Percentiles rank a stretch among this genome's conserved stretches.
Evolutionary conservation across 2,888 invertebrate genomes (phyloP).

Genomic region (Polydrusus pterygomalis): DNA sequence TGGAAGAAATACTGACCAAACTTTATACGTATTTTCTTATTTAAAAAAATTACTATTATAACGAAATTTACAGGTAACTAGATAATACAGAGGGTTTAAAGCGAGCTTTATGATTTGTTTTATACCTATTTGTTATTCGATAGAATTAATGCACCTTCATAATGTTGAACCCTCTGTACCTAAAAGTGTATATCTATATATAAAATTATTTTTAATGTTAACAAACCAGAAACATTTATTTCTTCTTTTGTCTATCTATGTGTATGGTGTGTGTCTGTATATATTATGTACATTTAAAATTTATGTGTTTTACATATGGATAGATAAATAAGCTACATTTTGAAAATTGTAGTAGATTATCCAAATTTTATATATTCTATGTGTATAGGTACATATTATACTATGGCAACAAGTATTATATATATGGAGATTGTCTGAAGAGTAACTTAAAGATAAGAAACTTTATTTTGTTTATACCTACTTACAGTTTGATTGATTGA

Average conservation of each 20-base stretch:
- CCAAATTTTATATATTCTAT: background rate
- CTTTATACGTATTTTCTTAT: slow-evolving; percentile 47
- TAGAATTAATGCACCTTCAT: background rate
- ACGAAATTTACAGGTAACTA: slow-evolving; percentile 59
- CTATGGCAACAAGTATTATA: slow-evolving; percentile 7
- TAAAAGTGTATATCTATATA: background rate
- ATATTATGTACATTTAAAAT: no score
- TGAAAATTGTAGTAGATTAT: no score
- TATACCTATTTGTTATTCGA: background rate
- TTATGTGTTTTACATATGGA: no score
- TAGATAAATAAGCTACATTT: no score
- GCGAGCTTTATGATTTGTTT: background rate
- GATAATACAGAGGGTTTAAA: slow-evolving; percentile 10
- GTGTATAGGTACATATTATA: no score
- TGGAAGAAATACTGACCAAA: slow-evolving; percentile 59
- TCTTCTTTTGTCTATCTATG: background rate
- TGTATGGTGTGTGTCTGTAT: background rate
- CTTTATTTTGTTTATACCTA: background rate
- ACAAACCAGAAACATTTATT: background rate
- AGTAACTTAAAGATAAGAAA: background rate
- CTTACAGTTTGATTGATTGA: background rate
- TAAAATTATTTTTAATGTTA: slow-evolving; percentile 4
- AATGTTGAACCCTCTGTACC: slow-evolving; percentile 6
- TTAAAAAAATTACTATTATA: slow-evolving; percentile 41
- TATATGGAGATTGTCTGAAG: slow-evolving; percentile 19